These are phyloP conservation scores for Hydraecia micacea DNA, from an alignment of 2,888 invertebrate species.

Conservation along the genomic window DNA sequence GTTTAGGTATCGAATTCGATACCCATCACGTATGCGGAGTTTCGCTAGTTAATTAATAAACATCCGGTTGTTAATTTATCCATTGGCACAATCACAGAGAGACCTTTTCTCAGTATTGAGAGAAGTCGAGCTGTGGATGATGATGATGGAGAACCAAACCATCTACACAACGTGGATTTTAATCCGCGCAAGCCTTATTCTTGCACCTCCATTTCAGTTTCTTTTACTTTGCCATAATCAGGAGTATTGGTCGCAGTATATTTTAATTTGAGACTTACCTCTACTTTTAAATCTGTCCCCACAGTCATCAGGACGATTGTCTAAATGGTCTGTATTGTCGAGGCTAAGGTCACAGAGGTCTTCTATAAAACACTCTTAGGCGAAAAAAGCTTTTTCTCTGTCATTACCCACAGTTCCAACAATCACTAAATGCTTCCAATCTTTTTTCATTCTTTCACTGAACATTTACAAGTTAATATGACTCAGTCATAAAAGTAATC, in stretches of 20 bases:
- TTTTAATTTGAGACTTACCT: neutral
- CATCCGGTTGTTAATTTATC: neutral
- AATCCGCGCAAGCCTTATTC: neutral
- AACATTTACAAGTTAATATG: neutral
- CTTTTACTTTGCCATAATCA: neutral
- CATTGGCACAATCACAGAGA: neutral
- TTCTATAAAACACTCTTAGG: neutral
- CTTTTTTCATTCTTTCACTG: neutral
- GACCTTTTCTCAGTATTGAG: neutral
- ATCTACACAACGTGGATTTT: neutral
- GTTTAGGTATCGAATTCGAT: too few relatives aligned
- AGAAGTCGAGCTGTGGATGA: neutral
- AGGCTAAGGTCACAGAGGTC: neutral
- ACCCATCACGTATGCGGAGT: too few relatives aligned
- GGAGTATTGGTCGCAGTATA: neutral
- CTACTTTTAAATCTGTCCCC: neutral
- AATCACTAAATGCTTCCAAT: neutral
- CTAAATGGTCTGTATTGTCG: neutral
- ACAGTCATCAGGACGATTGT: neutral
- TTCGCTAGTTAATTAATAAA: neutral
- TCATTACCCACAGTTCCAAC: neutral
- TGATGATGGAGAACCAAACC: neutral
- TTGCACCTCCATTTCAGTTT: neutral
- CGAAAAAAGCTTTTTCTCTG: neutral
- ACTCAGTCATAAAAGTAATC: slow-evolving; percentile 19